These are phyloP conservation scores for Cheilosia impressa DNA, from an alignment of 2,888 invertebrate species.

Conservation along the genomic window DNA sequence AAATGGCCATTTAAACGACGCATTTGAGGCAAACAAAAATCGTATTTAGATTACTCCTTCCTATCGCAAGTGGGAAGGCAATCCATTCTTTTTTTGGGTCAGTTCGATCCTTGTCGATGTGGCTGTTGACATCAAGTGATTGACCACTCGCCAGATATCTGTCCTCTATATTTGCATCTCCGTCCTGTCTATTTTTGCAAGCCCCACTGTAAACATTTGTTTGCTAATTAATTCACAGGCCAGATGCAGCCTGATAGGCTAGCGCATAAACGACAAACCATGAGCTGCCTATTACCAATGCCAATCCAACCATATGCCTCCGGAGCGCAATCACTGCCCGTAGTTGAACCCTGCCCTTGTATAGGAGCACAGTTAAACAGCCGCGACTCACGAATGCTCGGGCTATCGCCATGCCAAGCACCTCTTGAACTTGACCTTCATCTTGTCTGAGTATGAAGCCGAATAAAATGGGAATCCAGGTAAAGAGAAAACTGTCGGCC, in stretches of 20 bases:
- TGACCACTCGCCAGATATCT: constrained; percentile 6
- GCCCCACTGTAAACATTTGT: background rate
- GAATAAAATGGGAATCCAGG: constrained; percentile 49
- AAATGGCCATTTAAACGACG: constrained; percentile 40
- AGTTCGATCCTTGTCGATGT: background rate
- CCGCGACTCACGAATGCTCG: constrained; percentile 6
- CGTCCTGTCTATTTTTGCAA: background rate
- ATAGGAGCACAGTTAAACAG: constrained; percentile 12
- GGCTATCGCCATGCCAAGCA: constrained; percentile 58
- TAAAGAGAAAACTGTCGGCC: constrained; percentile 47
- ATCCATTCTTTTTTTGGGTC: constrained; percentile 13
- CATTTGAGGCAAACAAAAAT: constrained; percentile 34
- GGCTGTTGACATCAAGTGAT: constrained; percentile 11
- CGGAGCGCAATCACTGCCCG: constrained; percentile 54
- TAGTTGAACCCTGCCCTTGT: constrained; percentile 69
- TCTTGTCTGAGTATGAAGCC: constrained; percentile 24
- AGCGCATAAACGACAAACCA: background rate
- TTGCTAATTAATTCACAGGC: constrained; percentile 39
- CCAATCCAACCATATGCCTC: constrained; percentile 29
- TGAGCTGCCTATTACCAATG: background rate
- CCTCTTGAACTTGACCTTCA: constrained; percentile 75
- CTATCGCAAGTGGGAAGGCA: background rate
- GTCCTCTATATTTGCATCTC: background rate
- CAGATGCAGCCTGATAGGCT: constrained; percentile 14
- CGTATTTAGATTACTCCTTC: constrained; percentile 32